Conservation (phyloP, 2,113 vertebrate genomes). For the Hyaena hyaena region DNA sequence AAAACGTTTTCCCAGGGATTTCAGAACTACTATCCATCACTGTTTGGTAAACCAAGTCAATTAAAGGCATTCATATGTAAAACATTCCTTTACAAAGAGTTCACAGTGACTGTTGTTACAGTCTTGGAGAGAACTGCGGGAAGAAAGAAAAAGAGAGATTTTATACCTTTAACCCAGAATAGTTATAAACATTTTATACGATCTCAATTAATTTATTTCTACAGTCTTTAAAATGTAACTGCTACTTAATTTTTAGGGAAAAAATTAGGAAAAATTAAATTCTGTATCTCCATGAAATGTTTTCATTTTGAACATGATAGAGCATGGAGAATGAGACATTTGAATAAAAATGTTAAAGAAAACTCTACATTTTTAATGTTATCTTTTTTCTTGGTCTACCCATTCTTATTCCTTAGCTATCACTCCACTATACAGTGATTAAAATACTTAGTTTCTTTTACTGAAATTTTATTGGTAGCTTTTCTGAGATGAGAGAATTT, state of each 20-base stretch:
- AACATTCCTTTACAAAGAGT: constrained; percentile 59
- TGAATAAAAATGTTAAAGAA: background rate
- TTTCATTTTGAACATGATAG: background rate
- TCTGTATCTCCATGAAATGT: background rate
- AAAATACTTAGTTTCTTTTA: background rate
- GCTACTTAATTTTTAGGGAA: background rate
- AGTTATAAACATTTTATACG: background rate
- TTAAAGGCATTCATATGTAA: constrained; percentile 73
- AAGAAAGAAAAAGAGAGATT: background rate
- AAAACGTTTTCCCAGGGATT: constrained; percentile 79
- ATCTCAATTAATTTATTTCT: constrained; percentile 31
- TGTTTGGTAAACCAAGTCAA: constrained; percentile 80
- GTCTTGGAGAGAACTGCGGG: background rate
- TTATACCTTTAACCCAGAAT: background rate
- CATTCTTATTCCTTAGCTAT: background rate
- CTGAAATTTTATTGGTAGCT: background rate
- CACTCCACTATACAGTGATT: background rate
- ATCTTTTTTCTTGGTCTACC: background rate
- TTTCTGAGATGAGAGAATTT: constrained; percentile 32
- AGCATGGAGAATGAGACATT: background rate
- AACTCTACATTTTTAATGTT: background rate
- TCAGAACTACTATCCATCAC: constrained; percentile 70
- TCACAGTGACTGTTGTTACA: background rate
- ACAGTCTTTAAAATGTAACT: background rate
- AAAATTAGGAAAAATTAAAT: background rate